Conservation (phyloP, 2,113 vertebrate species). For the Conger conger region DNA sequence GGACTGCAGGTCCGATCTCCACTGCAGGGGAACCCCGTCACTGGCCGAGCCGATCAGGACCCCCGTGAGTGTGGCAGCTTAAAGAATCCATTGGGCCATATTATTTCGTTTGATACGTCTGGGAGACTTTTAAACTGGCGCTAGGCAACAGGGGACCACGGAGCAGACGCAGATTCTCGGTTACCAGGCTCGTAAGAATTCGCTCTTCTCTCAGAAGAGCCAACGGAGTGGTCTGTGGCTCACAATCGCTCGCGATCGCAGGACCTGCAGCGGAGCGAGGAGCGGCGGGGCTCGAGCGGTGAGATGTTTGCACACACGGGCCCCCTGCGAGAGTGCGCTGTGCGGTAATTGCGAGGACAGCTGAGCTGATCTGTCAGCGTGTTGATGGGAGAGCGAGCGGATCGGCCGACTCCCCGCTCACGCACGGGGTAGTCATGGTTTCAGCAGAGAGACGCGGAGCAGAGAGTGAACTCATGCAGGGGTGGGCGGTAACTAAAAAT, state of each 20-base stretch:
- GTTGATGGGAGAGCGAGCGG: background rate
- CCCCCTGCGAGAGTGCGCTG: background rate
- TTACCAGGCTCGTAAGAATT: background rate
- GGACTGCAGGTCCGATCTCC: background rate
- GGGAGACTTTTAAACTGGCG: background rate
- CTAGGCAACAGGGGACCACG: background rate
- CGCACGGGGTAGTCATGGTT: conserved; percentile 30
- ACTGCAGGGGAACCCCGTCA: background rate
- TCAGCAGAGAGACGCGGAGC: conserved; percentile 13
- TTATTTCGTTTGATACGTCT: background rate
- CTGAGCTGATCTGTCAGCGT: background rate
- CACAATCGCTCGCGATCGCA: background rate
- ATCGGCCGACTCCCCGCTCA: conserved; percentile 1
- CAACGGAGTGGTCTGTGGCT: background rate
- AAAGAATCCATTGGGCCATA: background rate
- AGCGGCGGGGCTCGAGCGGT: background rate
- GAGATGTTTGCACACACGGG: background rate
- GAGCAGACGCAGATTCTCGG: background rate
- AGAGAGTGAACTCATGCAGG: background rate
- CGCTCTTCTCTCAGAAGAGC: background rate
- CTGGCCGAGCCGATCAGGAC: too few relatives aligned
- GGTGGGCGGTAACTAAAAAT: background rate
- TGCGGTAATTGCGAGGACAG: background rate
- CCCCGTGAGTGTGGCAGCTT: background rate
- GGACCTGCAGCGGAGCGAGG: too few relatives aligned